These are phyloP conservation scores for Pangasianodon hypophthalmus DNA, from an alignment of 2,113 vertebrate genomes.

Conservation along the genomic window DNA sequence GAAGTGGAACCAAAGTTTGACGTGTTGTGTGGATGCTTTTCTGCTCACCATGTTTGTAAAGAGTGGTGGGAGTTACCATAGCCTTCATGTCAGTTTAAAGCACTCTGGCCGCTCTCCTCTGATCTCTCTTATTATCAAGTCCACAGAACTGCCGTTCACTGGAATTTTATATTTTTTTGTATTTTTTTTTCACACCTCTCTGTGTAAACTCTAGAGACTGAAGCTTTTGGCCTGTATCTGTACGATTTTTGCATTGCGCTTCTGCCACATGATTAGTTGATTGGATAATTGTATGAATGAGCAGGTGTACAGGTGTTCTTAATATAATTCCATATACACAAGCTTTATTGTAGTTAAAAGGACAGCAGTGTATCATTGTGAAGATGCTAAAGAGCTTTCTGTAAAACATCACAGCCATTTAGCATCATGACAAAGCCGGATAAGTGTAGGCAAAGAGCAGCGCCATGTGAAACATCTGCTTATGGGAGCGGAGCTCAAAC, in stretches of 20 bases:
- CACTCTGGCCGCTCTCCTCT: neutral
- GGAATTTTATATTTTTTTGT: too few species aligned
- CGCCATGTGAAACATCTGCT: constrained; percentile 25
- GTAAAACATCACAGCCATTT: neutral
- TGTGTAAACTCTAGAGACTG: too few species aligned
- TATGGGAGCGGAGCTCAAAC: constrained; percentile 22
- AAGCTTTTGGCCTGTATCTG: too few species aligned
- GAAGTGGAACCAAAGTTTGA: too few species aligned
- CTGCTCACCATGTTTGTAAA: neutral
- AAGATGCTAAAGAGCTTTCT: neutral
- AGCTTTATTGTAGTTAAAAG: neutral
- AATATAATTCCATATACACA: too few species aligned
- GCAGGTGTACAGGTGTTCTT: too few species aligned
- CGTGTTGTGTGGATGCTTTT: neutral
- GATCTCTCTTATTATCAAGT: neutral
- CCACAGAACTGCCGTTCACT: too few species aligned
- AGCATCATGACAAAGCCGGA: constrained; percentile 8
- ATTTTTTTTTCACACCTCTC: too few species aligned
- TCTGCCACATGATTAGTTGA: too few species aligned
- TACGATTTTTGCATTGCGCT: too few species aligned
- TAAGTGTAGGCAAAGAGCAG: constrained; percentile 24
- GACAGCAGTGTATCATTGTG: neutral
- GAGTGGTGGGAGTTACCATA: neutral
- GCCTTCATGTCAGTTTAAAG: neutral
- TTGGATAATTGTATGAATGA: too few species aligned